Conservation (phyloP, 2,888 invertebrate species). For the Embidobia sp. region DNA sequence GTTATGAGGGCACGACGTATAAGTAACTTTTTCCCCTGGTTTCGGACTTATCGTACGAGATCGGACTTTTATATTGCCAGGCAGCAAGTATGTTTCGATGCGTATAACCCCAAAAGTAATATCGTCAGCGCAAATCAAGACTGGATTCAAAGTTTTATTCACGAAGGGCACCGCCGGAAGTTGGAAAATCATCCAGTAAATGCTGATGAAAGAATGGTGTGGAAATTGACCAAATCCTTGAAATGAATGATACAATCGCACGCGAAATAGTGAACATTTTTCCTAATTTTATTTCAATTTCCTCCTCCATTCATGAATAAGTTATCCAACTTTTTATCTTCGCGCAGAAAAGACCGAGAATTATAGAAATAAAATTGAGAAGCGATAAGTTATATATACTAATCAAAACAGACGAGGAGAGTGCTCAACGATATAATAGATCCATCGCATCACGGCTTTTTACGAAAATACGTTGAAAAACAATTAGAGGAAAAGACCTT, state of each 20-base stretch:
- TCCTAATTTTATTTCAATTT: constrained; percentile 34
- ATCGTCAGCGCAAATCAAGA: constrained; percentile 62
- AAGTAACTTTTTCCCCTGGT: constrained; percentile 36
- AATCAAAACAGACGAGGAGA: too few species aligned
- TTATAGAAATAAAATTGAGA: too few species aligned
- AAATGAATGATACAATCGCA: constrained; percentile 48
- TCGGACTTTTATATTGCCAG: constrained; percentile 54
- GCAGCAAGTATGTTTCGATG: constrained; percentile 39
- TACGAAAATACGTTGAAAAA: too few species aligned
- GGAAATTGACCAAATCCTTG: constrained; percentile 50
- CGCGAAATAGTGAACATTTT: constrained; percentile 17
- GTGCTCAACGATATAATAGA: too few species aligned
- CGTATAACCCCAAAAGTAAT: constrained; percentile 61
- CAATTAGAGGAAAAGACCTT: too few species aligned
- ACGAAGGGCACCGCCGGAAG: constrained; percentile 26
- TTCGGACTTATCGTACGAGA: constrained; percentile 42
- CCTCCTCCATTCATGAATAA: constrained; percentile 15
- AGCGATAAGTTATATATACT: too few species aligned
- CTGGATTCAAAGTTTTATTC: constrained; percentile 58
- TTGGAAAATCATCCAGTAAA: constrained; percentile 61
- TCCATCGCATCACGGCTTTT: too few species aligned
- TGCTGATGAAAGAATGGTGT: constrained; percentile 49
- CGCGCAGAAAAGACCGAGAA: too few species aligned
- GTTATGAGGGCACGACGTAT: constrained; percentile 17
- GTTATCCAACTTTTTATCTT: too few species aligned